A percentile compares a stretch with the other conserved stretches of the same genome.
Conservation (phyloP, 2,113 vertebrate species). For the Petroica traversi region DNA sequence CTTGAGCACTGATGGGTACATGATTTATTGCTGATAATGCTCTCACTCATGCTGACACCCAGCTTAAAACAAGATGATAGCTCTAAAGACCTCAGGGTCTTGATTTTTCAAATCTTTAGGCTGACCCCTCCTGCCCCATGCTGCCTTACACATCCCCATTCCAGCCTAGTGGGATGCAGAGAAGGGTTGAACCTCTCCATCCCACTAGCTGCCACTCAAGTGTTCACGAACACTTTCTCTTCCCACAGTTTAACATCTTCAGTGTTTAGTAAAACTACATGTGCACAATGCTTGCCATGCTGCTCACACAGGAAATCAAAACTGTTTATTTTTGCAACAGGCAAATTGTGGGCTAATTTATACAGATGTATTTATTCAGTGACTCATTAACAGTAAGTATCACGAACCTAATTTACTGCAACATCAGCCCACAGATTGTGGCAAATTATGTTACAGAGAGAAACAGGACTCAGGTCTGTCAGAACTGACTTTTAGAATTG, state of each 20-base stretch:
- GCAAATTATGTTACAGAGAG: conserved; percentile 56
- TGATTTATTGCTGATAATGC: neutral
- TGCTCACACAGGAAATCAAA: conserved; percentile 59
- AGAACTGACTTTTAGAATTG: conserved; percentile 56
- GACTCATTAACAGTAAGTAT: conserved; percentile 67
- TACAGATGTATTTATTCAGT: conserved; percentile 67
- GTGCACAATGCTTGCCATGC: neutral
- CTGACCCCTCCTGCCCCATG: neutral
- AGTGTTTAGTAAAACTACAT: neutral
- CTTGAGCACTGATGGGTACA: neutral
- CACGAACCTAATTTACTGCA: conserved; percentile 64
- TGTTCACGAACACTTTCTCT: neutral
- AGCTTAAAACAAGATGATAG: neutral
- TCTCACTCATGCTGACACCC: neutral
- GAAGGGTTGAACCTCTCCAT: neutral
- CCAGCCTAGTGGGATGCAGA: neutral
- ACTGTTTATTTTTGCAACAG: conserved; percentile 51
- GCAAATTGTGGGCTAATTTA: conserved; percentile 66
- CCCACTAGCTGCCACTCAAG: accelerated
- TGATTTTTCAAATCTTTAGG: neutral
- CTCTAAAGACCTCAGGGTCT: neutral
- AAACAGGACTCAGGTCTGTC: conserved; percentile 48
- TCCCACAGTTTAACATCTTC: neutral
- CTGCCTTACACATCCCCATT: neutral
- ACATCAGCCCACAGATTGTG: conserved; percentile 71